Conservation (phyloP, 2,797 vertebrate genomes). For the Numenius phaeopus region DNA sequence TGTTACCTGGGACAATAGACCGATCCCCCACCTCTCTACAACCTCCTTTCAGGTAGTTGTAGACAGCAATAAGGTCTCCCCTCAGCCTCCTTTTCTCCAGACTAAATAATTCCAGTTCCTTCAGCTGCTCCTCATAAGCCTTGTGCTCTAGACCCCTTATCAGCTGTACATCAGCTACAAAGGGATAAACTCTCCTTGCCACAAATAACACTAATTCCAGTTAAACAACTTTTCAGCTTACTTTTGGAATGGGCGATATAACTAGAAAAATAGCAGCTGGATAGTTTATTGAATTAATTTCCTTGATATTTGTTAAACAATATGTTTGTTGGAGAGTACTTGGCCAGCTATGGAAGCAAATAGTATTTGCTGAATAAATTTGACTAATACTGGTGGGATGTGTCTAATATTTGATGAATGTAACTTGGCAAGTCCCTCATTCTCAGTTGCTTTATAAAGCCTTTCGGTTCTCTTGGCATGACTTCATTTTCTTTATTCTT, state of each 20-base stretch:
- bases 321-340: background rate
- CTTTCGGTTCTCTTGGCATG: background rate
- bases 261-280: background rate
- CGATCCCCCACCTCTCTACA: background rate
- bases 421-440: background rate
- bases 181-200: background rate
- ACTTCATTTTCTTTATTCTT: background rate
- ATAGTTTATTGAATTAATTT: background rate
- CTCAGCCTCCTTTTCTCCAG: background rate
- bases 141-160: background rate
- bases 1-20: background rate
- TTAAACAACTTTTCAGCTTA: background rate
- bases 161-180: background rate
- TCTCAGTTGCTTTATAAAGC: background rate
- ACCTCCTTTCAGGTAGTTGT: background rate
- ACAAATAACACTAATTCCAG: background rate
- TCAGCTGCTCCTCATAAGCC: background rate
- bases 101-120: background rate
- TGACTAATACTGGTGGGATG: background rate
- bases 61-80: background rate
- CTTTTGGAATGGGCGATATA: background rate
- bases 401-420: background rate
- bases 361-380: background rate
- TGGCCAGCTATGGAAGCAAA: background rate
- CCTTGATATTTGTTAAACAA: background rate